phyloP scores from a whole-genome alignment of 2,888 invertebrate genomes.

The Sthenelais limicola region DNA sequence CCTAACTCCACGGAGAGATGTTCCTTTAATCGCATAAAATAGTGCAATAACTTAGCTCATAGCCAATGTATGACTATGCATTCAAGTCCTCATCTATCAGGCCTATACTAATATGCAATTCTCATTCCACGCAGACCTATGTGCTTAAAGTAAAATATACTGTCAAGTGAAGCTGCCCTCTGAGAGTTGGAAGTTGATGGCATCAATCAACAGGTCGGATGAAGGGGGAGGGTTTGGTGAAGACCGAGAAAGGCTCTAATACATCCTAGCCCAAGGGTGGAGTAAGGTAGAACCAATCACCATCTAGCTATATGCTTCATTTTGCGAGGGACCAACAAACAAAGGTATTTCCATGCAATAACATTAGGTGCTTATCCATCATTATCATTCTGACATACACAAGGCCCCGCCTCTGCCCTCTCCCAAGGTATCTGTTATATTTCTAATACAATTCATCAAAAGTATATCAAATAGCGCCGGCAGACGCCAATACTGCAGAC shows the following conservation, averaged over 20 bases:
- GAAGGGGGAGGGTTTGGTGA: background rate
- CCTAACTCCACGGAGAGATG: too few relatives aligned
- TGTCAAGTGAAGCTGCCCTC: conserved; percentile 26
- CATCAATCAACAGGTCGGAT: too few relatives aligned
- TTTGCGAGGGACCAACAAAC: background rate
- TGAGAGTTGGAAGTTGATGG: background rate
- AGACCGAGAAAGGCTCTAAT: background rate
- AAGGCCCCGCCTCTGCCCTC: conserved; percentile 4
- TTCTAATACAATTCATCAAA: conserved; percentile 28
- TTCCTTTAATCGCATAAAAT: too few relatives aligned
- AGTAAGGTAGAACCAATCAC: conserved; percentile 27
- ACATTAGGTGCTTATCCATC: conserved; percentile 30
- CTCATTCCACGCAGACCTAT: too few relatives aligned
- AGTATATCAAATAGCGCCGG: too few relatives aligned
- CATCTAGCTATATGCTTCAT: conserved; percentile 8
- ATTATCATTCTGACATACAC: conserved; percentile 9
- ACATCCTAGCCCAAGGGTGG: background rate
- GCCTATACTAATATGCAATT: too few relatives aligned
- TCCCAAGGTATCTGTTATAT: conserved; percentile 27
- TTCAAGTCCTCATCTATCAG: too few relatives aligned
- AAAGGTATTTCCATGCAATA: conserved; percentile 31
- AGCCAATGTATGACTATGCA: too few relatives aligned
- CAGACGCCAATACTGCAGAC: too few relatives aligned
- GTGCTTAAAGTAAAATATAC: conserved; percentile 24
- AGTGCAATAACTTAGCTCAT: too few relatives aligned